Base-by-base conservation (phyloP, 2,888 invertebrate genomes). In the Pristionchus japonicus region DNA sequence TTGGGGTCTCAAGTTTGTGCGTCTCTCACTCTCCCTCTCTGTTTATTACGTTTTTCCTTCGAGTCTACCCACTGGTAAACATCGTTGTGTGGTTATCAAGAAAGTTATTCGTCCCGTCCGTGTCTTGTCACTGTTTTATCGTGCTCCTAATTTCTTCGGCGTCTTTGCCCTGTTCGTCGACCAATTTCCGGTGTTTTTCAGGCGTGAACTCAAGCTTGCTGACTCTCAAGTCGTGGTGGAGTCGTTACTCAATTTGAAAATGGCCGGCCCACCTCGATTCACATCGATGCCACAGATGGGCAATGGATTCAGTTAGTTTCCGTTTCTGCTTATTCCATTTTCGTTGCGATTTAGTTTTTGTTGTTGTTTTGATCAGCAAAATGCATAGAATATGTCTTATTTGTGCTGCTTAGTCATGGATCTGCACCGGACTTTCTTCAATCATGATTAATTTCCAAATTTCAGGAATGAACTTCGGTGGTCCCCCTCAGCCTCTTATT, bases 231-330 rank as follows among this genome's bases (percentile, higher is more conserved):
- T 74, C n/a, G 74, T 43, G 74, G 74, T n/a, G 40, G 43, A 74
- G 23, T 37, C 70, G 20, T 17, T 40, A 31, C 40, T 74, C 27
- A 4, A 4, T 11, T 6, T 31, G 27, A 27, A 64, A 23, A 84
- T 84, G 84, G 84, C 84, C 17, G 40, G 37, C 20, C 57, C 61
- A 17, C 57, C 57, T 13, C 57, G 84, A 31, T 84, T 61, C 37
- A 61, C 84, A 13, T n/a, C 57, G 49, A 84, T 84, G 84, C 84
- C 84, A 15, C 40, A 15, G 61, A 52, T 40, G 34, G 57, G 52
- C 31, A 83, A 83, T 61, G 84, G 84, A n/a, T 61, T 84, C 40
- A 23, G 84, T 84, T 1, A 84, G 84, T 84, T 84, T 82, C 17
- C n/a, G 3, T 27, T 1, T 61, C 20, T 61, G 57, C 27, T 23